These are phyloP conservation scores for Ispidina lecontei DNA, from an alignment of 2,797 vertebrate species.

Conservation along the genomic window DNA sequence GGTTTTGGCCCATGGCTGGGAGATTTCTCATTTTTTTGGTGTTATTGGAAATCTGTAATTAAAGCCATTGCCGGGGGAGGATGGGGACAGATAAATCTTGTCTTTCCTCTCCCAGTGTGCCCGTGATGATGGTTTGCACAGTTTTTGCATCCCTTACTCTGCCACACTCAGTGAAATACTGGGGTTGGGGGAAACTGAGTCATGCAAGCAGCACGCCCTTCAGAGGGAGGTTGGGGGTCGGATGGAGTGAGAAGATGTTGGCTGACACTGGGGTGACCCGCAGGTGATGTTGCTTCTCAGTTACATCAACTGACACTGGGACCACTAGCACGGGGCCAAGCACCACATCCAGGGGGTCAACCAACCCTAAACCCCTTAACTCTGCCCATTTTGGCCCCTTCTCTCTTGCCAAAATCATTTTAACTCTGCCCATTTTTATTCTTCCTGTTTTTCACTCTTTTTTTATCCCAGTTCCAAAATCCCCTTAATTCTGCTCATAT, in stretches of 20 bases:
- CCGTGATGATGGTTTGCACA: fast-evolving
- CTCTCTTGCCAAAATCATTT: background rate
- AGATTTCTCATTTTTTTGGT: background rate
- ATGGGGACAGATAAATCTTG: background rate
- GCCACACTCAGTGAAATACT: fast-evolving
- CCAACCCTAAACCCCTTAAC: background rate
- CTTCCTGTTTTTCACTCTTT: background rate
- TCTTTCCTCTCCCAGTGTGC: background rate
- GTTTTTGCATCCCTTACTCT: background rate
- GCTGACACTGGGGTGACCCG: fast-evolving
- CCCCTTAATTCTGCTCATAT: background rate
- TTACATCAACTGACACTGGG: fast-evolving
- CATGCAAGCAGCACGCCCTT: background rate
- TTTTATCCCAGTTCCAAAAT: fast-evolving
- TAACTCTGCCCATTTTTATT: background rate
- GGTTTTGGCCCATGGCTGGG: conserved; percentile 6
- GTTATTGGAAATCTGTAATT: conserved; percentile 55
- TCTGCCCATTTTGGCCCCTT: background rate
- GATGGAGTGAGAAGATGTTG: background rate
- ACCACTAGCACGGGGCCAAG: fast-evolving
- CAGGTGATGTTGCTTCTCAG: background rate
- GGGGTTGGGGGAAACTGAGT: background rate
- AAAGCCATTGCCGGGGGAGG: background rate
- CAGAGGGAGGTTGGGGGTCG: background rate
- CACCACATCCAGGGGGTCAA: fast-evolving